phyloP scores from a whole-genome alignment of 2,888 invertebrate genomes.

The Caenorhabditis japonica region DNA sequence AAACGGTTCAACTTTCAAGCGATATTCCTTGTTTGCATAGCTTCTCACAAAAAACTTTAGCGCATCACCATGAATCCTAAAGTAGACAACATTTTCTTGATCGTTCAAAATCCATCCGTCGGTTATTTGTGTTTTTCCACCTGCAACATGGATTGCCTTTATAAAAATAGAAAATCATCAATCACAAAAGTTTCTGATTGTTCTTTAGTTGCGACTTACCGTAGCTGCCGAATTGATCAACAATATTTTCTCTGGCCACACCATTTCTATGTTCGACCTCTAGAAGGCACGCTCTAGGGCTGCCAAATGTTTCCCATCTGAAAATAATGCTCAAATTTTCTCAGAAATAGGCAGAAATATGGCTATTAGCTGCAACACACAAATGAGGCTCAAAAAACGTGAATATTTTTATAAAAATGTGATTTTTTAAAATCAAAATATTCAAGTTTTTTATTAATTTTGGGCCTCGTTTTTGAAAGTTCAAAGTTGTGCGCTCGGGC shows the following conservation, averaged over 20 bases:
- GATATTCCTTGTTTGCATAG: constrained; percentile 42
- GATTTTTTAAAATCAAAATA: too few relatives aligned
- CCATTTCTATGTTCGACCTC: constrained; percentile 36
- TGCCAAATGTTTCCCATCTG: constrained; percentile 58
- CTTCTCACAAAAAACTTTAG: constrained; percentile 60
- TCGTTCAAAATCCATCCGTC: constrained; percentile 66
- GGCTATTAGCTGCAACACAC: too few relatives aligned
- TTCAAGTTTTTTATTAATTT: too few relatives aligned
- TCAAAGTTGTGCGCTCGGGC: too few relatives aligned
- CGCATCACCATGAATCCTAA: constrained; percentile 67
- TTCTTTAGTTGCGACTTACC: constrained; percentile 18
- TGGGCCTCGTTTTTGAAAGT: too few relatives aligned
- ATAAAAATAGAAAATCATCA: constrained; percentile 6
- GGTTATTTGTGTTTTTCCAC: constrained; percentile 55
- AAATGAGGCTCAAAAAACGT: too few relatives aligned
- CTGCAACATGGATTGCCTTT: constrained; percentile 23
- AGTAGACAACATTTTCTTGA: constrained; percentile 59
- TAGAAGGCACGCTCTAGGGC: constrained; percentile 46
- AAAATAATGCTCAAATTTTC: background rate
- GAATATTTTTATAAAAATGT: too few relatives aligned
- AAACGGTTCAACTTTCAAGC: constrained; percentile 66
- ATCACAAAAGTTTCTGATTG: too few relatives aligned
- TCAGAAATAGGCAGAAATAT: too few relatives aligned
- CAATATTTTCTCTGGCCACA: constrained; percentile 32
- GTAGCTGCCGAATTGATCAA: constrained; percentile 58